Evolutionary conservation across 2,888 invertebrate species (phyloP), one percentile per base, ranked within the genome.

Genomic region (Pseudococcus viburni): DNA sequence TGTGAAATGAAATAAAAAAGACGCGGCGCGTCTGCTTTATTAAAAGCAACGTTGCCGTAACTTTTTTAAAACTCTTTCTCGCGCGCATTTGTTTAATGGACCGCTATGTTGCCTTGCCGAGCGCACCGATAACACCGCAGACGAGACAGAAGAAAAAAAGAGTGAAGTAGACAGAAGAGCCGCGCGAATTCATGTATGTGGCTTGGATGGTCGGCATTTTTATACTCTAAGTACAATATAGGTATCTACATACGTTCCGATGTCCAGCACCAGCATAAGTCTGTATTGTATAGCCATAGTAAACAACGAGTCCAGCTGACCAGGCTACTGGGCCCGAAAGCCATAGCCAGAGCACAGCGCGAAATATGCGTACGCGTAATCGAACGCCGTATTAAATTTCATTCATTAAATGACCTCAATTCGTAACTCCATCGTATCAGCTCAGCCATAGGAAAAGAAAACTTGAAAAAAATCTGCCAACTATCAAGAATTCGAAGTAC

Each of bases 21-120:
- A 73, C 68, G 68, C 68, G 68, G 68, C 68, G 68, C 68, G 68
- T 73, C 68, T 73, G 33, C 68, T 73, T 73, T 73, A 73, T 73
- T 73, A 73, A 73, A 73, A 73, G 68, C 68, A 33, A 73, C 68
- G 68, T 73, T 73, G 68, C 68, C 68, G 68, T 73, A 73, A 73
- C 68, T 73, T 73, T 73, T 73, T 73, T 73, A 73, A 73, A 73
- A 73, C 68, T 73, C 68, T 73, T 73, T 73, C 68, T 73, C 68
- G 68, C 68, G 68, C 68, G 68, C 33, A 73, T 73, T 73, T 26
- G 26, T 73, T 73, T 73, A 73, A 73, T 73, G 68, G 33, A 73
- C 68, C 68, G 68, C 68, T 73, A 33, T 73, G 68, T 73, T 73
- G 68, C 68, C 68, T 33, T 33, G 26, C 26, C 26, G 26, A 33